Conservation (phyloP, 2,797 vertebrate species). For the Orientallactaga sibirica region DNA sequence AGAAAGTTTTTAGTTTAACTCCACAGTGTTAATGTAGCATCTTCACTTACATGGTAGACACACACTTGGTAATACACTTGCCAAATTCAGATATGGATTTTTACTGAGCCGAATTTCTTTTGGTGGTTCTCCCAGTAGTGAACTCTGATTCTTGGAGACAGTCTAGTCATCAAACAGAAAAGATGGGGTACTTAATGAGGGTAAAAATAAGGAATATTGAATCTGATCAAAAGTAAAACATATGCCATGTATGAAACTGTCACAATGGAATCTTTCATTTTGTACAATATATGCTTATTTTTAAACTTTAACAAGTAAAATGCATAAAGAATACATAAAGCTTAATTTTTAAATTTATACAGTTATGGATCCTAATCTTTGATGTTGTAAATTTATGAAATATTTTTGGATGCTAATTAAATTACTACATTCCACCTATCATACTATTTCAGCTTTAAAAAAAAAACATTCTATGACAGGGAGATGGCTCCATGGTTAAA, state of each 20-base stretch:
- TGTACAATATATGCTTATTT: not conserved
- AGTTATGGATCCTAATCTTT: not conserved
- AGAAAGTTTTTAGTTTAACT: not conserved
- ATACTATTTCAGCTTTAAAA: not conserved
- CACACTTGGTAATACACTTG: conserved; percentile 95
- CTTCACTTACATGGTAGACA: conserved; percentile 91
- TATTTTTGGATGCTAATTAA: not conserved
- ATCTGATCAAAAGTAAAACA: not conserved
- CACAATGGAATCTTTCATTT: not conserved
- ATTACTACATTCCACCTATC: not conserved
- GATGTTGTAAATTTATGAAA: not conserved
- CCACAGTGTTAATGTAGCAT: not conserved
- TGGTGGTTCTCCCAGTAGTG: conserved; percentile 96
- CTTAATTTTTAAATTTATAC: not conserved
- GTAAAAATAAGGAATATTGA: not conserved
- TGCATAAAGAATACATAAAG: not conserved
- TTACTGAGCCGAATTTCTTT: conserved; percentile 96
- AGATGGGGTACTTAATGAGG: conserved; percentile 1
- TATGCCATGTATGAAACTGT: fast-evolving
- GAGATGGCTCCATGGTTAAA: too few relatives aligned
- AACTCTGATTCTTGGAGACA: conserved; percentile 91
- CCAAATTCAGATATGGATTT: conserved; percentile 97
- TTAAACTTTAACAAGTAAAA: not conserved
- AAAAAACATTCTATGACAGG: too few relatives aligned
- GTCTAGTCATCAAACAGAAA: conserved; percentile 83